Evolutionary conservation across 1,140 invertebrate species (phyloP), one percentile per base, ranked within the genome.

Genomic region (Acyrthosiphon pisum): DNA sequence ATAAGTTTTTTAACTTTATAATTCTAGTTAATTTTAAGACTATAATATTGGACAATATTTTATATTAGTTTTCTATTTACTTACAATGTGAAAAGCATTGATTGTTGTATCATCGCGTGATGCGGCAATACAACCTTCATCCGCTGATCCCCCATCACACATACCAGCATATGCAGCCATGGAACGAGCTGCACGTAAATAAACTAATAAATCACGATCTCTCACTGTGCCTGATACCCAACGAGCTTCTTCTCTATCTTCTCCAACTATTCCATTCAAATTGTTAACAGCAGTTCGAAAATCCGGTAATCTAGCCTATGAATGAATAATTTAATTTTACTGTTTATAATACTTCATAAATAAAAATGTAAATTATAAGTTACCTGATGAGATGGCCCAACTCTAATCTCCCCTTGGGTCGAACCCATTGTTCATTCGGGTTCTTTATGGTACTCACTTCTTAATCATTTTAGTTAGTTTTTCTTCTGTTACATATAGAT

Each of bases 81-180:
- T 95, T 95, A 98, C 97, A 95, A 98, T 98, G 95, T 99, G 98
- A 94, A 99, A 96, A 94, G 99, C 99, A 96, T 99, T 99, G 95
- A 99, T 99, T 94, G 99, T 99, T 90, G 99, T 99, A 95, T 99
- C 98, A 96, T 99, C 99, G 95, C 98, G 96, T 94, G 98, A 98
- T 94, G 99, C 99, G 94, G 99, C 98, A 94, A 98, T 97, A 96
- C 98, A 99, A 95, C 99, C 98, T 96, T 99, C 99, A 95, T 99
- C 98, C 26, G 98, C 98, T 94, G 98, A 98, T 94, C 98, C 99
- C 93, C 99, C 98, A 96, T 99, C 98, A 97, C 99, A 99, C 98
- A 99, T 99, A 94, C 98, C 98, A 94, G 97, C 97, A 96, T 99
- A 99, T 89, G 99, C 98, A 94, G 98, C 98, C 97, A 98, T 98